Evolutionary conservation across 1,140 invertebrate genomes (phyloP).

Genomic region (Trichoplusia ni): DNA sequence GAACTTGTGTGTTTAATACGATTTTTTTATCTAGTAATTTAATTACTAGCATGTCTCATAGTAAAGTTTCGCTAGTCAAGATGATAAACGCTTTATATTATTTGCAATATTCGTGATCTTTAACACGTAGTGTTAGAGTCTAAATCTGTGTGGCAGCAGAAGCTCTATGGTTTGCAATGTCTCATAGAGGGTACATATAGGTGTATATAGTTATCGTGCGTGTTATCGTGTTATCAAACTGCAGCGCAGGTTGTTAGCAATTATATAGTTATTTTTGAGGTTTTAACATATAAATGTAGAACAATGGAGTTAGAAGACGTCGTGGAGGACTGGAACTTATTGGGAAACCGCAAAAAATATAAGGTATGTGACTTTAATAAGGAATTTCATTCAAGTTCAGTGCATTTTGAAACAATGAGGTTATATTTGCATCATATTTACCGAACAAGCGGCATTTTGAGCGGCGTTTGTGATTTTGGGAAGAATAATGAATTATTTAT

Average conservation of each 20-base stretch:
- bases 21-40: too few relatives aligned
- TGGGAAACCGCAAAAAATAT: neutral
- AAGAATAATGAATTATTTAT: too few relatives aligned
- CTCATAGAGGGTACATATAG: neutral
- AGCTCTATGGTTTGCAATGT: neutral
- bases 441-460: too few relatives aligned
- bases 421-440: too few relatives aligned
- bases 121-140: neutral
- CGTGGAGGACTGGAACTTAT: conserved; percentile 1
- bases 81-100: too few relatives aligned
- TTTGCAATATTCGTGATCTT: too few relatives aligned
- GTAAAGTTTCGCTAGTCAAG: too few relatives aligned
- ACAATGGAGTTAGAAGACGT: conserved; percentile 5
- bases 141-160: too few relatives aligned
- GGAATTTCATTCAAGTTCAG: neutral
- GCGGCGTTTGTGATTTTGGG: too few relatives aligned
- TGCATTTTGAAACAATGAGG: neutral
- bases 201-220: conserved; percentile 6
- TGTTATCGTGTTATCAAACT: conserved; percentile 29
- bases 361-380: neutral
- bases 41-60: too few relatives aligned
- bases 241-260: neutral
- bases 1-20: too few relatives aligned
- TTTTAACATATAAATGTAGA: conserved; percentile 1
- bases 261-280: conserved; percentile 21